Evolutionary conservation across 30 jellyfish, hydroid and myxozoan species (phyloP), one percentile per base, ranked within the genome.

Genomic region (Nemopilema nomurai): DNA sequence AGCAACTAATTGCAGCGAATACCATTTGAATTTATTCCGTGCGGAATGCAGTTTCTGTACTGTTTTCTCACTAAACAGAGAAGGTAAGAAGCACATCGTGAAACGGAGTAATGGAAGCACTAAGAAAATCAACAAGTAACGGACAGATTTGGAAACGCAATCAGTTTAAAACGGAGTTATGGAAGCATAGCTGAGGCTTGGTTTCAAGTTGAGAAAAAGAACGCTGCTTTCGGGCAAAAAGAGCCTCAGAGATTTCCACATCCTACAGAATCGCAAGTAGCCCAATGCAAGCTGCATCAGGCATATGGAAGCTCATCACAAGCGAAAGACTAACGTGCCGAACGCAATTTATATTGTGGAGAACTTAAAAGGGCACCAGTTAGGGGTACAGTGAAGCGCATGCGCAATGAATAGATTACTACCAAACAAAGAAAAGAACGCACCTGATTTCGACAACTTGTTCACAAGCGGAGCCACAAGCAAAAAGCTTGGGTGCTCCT

Each of bases 381-480:
- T 28, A 51, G 1, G 79, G 79, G 79, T 4, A 8, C 17, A 69
- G 8, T 4, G 7, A 22, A 22, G 52, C 79, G 79, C 79, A 69
- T 69, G 79, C 79, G 79, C 79, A 69, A 28, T 66, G 28, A 8
- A 16, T 13, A n/a, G n/a, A n/a, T n/a, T n/a, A n/a, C n/a, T n/a
- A n/a, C n/a, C n/a, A n/a, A n/a, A n/a, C n/a, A n/a, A n/a, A n/a
- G n/a, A n/a, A n/a, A n/a, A 23, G 16, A 0, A 28, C 85, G 67
- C 62, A 88, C 96, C 89, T 81, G 28, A 94, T 80, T 67, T 83
- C 84, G 4, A 89, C 96, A 33, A 94, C 89, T 19, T 88, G 85
- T 63, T 90, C 94, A 74, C 99, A 94, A 1, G 94, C 97, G 66
- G 97, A 84, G 24, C 96, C 96, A 71, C 99, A 94, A 30, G 94